phyloP scores from a whole-genome alignment of 2,797 vertebrate species.

The Myotis daubentonii region DNA sequence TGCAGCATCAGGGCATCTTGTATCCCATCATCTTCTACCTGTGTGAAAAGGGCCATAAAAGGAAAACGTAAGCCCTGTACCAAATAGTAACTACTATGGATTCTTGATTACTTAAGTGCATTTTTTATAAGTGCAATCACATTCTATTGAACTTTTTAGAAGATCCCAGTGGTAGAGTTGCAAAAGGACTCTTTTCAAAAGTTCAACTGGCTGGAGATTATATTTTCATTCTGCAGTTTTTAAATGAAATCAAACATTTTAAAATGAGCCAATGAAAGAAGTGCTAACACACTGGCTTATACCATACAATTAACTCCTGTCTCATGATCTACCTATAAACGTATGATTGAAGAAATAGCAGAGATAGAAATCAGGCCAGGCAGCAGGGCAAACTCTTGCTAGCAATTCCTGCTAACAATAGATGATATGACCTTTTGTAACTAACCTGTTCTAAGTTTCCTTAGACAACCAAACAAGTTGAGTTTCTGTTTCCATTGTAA shows the following conservation, averaged over 20 bases:
- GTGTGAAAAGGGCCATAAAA: background rate
- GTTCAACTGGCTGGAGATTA: background rate
- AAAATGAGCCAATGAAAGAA: slow-evolving; percentile 35
- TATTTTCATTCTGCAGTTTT: slow-evolving; percentile 11
- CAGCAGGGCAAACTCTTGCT: background rate
- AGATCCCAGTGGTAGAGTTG: background rate
- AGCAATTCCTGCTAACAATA: background rate
- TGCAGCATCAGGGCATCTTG: background rate
- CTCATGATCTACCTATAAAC: background rate
- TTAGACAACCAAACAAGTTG: background rate
- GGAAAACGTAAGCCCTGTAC: background rate
- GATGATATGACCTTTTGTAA: background rate
- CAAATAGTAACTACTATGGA: background rate
- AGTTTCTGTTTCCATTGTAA: background rate
- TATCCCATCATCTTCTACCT: background rate
- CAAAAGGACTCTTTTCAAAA: slow-evolving; percentile 24
- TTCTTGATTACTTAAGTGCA: background rate
- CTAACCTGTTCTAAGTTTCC: slow-evolving; percentile 20
- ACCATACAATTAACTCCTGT: slow-evolving; percentile 9
- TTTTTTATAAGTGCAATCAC: background rate
- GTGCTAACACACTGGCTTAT: background rate
- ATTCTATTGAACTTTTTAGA: background rate
- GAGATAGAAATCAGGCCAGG: background rate
- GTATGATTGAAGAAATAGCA: slow-evolving; percentile 6
- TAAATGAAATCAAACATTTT: slow-evolving; percentile 46